These are phyloP conservation scores for Oreochromis niloticus DNA, from an alignment of 2,113 vertebrate species.

Conservation along the genomic window DNA sequence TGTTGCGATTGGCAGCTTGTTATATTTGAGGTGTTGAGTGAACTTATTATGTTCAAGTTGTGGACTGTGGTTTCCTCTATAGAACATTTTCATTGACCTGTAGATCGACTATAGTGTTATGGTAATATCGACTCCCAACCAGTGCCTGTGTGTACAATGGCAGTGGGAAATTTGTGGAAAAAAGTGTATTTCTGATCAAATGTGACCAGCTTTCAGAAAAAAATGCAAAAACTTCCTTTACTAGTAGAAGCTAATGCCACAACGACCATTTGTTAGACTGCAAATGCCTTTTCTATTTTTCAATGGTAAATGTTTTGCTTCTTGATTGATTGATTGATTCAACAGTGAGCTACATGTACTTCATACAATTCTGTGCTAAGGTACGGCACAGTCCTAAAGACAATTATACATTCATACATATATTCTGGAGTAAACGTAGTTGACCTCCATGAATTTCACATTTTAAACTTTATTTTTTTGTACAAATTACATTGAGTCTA, in stretches of 20 bases:
- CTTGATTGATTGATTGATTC: background rate
- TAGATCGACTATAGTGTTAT: background rate
- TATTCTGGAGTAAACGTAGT: background rate
- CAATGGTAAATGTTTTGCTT: background rate
- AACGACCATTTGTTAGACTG: background rate
- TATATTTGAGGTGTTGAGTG: background rate
- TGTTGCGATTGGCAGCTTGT: background rate
- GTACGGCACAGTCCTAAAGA: background rate
- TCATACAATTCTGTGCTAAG: accelerated
- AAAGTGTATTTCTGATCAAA: accelerated
- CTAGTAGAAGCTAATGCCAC: background rate
- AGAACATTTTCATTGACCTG: background rate
- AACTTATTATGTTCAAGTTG: background rate
- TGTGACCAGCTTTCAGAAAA: background rate
- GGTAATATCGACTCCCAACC: background rate
- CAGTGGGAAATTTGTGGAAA: background rate
- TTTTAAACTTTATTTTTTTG: background rate
- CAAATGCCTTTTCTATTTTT: background rate
- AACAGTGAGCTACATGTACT: background rate
- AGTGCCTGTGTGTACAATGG: background rate
- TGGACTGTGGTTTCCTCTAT: background rate
- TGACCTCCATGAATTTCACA: background rate
- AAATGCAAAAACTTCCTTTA: background rate
- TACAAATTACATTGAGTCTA: background rate
- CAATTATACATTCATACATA: background rate